Percentiles rank a stretch among this genome's conserved stretches.
Conservation (phyloP, 2,113 vertebrate genomes). For the Electrona antarctica region DNA sequence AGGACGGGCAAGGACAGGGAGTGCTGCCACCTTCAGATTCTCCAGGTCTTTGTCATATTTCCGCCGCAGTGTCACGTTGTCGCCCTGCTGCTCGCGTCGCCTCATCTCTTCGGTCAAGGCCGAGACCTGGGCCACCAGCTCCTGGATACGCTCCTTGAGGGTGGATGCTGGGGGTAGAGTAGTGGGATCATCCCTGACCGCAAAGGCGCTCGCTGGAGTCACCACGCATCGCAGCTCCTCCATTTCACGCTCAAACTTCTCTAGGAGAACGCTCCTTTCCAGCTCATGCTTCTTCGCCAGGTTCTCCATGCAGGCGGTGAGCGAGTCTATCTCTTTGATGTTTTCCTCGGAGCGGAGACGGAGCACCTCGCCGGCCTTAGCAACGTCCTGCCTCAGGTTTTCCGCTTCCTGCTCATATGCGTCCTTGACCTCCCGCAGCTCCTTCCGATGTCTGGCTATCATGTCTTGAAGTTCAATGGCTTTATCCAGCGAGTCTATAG, state of each 20-base stretch:
- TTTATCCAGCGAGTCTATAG: slow-evolving; percentile 71
- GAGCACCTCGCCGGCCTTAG: slow-evolving; percentile 66
- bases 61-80: slow-evolving; percentile 71
- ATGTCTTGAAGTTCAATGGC: slow-evolving; percentile 71
- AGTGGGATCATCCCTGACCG: too few relatives aligned
- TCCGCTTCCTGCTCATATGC: slow-evolving; percentile 68
- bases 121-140: slow-evolving; percentile 74
- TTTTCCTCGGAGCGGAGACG: slow-evolving; percentile 72
- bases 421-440: slow-evolving; percentile 74
- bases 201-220: slow-evolving; percentile 12
- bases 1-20: slow-evolving; percentile 76
- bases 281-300: slow-evolving; percentile 73
- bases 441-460: slow-evolving; percentile 71
- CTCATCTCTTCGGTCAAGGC: slow-evolving; percentile 76
- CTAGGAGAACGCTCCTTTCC: slow-evolving; percentile 60
- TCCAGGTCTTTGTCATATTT: slow-evolving; percentile 85
- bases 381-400: slow-evolving; percentile 66
- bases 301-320: slow-evolving; percentile 78
- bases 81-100: slow-evolving; percentile 68
- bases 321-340: slow-evolving; percentile 72
- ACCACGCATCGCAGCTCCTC: slow-evolving; percentile 67
- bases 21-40: slow-evolving; percentile 82
- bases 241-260: slow-evolving; percentile 71
- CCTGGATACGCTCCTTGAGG: slow-evolving; percentile 74
- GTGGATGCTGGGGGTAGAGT: slow-evolving; percentile 3